phyloP scores from a whole-genome alignment of 2,113 vertebrate species.

The Protobothrops flavoviridis region DNA sequence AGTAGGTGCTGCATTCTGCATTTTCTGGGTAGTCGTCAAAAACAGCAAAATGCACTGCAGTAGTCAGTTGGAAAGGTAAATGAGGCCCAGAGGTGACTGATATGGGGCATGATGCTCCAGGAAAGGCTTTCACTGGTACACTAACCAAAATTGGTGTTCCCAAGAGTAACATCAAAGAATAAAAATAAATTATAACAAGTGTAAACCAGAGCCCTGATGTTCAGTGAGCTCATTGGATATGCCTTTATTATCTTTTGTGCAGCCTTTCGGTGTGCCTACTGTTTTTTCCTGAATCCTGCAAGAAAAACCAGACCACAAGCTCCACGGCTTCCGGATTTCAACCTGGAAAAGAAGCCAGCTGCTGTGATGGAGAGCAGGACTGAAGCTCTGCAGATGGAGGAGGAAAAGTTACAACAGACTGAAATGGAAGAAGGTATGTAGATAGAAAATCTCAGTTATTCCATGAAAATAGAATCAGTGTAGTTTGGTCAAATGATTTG shows the following conservation, averaged over 20 bases:
- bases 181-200: neutral
- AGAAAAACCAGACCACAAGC: slow-evolving; percentile 92
- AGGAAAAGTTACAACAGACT: slow-evolving; percentile 54
- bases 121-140: neutral
- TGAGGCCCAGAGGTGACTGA: neutral
- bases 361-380: slow-evolving; percentile 58
- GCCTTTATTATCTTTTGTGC: slow-evolving; percentile 48
- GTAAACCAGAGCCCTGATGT: neutral
- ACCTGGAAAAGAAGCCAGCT: slow-evolving; percentile 71
- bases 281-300: slow-evolving; percentile 96
- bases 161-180: neutral
- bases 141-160: neutral
- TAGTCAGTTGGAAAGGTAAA: neutral
- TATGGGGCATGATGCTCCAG: neutral
- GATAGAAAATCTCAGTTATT: neutral
- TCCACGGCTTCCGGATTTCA: slow-evolving; percentile 83
- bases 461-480: neutral
- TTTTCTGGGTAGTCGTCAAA: neutral
- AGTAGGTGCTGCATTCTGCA: neutral
- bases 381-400: slow-evolving; percentile 48
- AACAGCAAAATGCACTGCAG: neutral
- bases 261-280: slow-evolving; percentile 98
- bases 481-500: neutral
- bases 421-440: slow-evolving; percentile 64
- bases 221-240: slow-evolving; percentile 38